phyloP scores from a whole-genome alignment of 2,797 vertebrate genomes.

The Mormyrus proboscirostris region DNA sequence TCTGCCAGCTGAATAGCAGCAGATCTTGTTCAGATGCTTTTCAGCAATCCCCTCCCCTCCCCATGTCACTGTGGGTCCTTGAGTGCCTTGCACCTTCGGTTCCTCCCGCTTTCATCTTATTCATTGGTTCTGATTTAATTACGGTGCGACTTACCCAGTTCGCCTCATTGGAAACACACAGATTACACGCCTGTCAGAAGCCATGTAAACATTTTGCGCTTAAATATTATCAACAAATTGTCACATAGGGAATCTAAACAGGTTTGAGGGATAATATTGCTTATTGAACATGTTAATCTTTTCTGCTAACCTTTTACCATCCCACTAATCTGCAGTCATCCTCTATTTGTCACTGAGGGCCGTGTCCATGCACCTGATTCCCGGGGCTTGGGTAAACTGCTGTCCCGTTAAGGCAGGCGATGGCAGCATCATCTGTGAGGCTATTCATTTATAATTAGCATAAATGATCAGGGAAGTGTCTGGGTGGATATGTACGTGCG shows the following conservation, averaged over 20 bases:
- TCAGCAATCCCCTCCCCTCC: neutral
- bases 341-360: neutral
- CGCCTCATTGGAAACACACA: conserved; percentile 9
- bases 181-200: neutral
- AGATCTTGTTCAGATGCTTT: neutral
- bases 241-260: neutral
- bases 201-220: conserved; percentile 11
- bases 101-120: neutral
- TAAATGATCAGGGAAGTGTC: neutral
- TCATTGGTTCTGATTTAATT: conserved; percentile 13
- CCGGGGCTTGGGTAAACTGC: neutral
- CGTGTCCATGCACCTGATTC: neutral
- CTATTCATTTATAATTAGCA: neutral
- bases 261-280: conserved; percentile 4
- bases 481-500: neutral
- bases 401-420: neutral
- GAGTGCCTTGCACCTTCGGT: neutral
- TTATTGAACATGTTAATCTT: neutral
- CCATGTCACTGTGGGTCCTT: neutral
- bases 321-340: neutral
- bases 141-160: neutral
- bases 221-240: neutral
- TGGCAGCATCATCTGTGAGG: neutral
- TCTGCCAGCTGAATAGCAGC: neutral
- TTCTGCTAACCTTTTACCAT: neutral